Base-by-base conservation (phyloP, 2,797 vertebrate species). In the Alauda arvensis region DNA sequence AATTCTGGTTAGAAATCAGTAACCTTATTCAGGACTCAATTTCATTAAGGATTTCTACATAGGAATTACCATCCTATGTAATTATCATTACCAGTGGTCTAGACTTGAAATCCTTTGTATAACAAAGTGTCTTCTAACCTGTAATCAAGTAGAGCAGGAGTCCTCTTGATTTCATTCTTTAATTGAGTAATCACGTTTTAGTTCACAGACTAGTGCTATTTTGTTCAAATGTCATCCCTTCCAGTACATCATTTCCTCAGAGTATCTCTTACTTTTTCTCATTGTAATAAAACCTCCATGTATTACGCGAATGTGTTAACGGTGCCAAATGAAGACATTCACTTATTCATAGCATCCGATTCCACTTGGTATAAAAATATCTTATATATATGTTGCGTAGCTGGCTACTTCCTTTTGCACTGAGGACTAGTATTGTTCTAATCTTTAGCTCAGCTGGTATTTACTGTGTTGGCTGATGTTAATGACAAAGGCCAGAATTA, bases 401-500 rank as follows among this genome's bases (percentile, higher is more conserved):
- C 18, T 74, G 48, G 21, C 28, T 49, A 19, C n/a, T 77, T 88
- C 26, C 18, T 83, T 68, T 71, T 77, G 18, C 48, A 17, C 16
- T 53, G 1, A 33, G 85, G 42, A 56, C 23, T 25, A 37, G 24
- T 48, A 68, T 9, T 79, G 18, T 59, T 76, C 43, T 59, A 46
- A 57, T 60, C 26, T 69, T 87, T 78, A 91, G 24, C n/a, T 88
- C 78, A 77, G 34, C 31, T 80, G 39, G n/a, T 75, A 34, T 79
- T 77, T 81, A 75, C 55, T 80, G 12, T 52, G 18, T 53, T 87
- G 74, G 24, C n/a, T 87, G 48, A 69, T 57, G 26, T 56, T 49
- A 89, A 67, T 37, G 66, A 59, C 68, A 87, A 69, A 90, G 42
- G 29, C 43, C 77, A 85, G 55, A 74, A 77, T 55, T 87, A 88